phyloP scores from a whole-genome alignment of 2,888 invertebrate species.

The Eristalinus sepulchralis region DNA sequence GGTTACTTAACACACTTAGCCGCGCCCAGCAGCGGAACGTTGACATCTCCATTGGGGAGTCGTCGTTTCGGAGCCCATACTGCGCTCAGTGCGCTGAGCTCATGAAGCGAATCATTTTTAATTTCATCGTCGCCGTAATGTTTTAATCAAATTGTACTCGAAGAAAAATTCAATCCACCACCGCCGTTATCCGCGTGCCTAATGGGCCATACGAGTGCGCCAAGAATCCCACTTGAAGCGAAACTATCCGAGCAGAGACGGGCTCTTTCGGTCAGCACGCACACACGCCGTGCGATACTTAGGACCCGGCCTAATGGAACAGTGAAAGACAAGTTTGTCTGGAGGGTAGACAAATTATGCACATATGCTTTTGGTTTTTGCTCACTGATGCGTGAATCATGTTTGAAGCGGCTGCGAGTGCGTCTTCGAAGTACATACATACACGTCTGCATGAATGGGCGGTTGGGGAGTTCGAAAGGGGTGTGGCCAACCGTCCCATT shows the following conservation, averaged over 20 bases:
- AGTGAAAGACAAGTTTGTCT: conserved; percentile 56
- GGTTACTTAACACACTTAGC: conserved; percentile 43
- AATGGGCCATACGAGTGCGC: conserved; percentile 34
- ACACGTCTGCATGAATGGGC: not conserved
- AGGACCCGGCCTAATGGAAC: conserved; percentile 37
- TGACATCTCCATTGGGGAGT: conserved; percentile 52
- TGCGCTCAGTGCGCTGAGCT: conserved; percentile 4
- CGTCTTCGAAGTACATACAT: not conserved
- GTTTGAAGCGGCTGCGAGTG: not conserved
- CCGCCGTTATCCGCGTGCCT: conserved; percentile 15
- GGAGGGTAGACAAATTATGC: not conserved
- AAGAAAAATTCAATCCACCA: conserved; percentile 45
- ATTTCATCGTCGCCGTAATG: conserved; percentile 58
- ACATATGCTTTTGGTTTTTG: conserved; percentile 16
- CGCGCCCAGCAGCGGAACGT: conserved; percentile 48
- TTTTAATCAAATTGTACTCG: conserved; percentile 58
- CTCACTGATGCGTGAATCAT: not conserved
- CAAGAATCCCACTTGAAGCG: conserved; percentile 36
- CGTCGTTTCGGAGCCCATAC: not conserved
- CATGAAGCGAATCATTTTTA: conserved; percentile 63
- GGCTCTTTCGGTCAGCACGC: not conserved
- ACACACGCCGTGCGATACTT: not conserved
- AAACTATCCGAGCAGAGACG: conserved; percentile 18
- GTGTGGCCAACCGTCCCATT: conserved; percentile 39
- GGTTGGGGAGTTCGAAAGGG: conserved; percentile 17